Base-by-base conservation (phyloP, 1,140 invertebrate species). In the Listronotus bonariensis region DNA sequence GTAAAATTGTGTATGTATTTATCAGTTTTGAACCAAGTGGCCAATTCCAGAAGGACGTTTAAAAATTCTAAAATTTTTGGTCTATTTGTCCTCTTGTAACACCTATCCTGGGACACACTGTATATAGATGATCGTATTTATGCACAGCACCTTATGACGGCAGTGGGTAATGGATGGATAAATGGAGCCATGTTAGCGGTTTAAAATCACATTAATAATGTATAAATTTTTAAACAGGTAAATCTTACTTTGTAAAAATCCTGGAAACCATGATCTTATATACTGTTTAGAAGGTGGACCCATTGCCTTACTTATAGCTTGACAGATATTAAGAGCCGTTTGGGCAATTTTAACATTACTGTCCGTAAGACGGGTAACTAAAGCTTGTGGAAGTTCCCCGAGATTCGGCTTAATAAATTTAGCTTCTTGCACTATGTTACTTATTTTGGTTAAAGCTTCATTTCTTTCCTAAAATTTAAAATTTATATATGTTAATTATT, bases 291-390 rank as follows among this genome's bases (percentile, higher is more conserved):
- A 88, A 40, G 89, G 86, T 1, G 90, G 80, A 0, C 95, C 95
- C 84, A 97, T 89, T 0, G 92, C 87, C 5, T 82, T 86, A 0
- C 88, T 91, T 14, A 98, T 80, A 36, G 81, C 83, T 72, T 93
- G 88, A 72, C 92, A 94, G 54, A 97, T 88, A 40, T 86, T 86
- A 15, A 97, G 79, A 0, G 94, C 86, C 17, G 87, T 87, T 69
- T 91, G 89, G 1, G 92, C 92, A 68, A 98, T 86, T 78, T 94
- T 96, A 32, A 91, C 93, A 80, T 98, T 98, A 31, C 92, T 93
- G 76, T 98, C 96, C 0, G 88, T 80, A 4, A 97, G 80, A 18
- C 95, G 82, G 2, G 85, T 83, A 6, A 87, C 86, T 15, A 98
- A 77, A 4, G 89, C 88, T 59, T 89, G 86, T 0, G 92, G 91